Evolutionary conservation across 2,888 invertebrate species (phyloP).

Genomic region (Sinodicranocentrus sp.): DNA sequence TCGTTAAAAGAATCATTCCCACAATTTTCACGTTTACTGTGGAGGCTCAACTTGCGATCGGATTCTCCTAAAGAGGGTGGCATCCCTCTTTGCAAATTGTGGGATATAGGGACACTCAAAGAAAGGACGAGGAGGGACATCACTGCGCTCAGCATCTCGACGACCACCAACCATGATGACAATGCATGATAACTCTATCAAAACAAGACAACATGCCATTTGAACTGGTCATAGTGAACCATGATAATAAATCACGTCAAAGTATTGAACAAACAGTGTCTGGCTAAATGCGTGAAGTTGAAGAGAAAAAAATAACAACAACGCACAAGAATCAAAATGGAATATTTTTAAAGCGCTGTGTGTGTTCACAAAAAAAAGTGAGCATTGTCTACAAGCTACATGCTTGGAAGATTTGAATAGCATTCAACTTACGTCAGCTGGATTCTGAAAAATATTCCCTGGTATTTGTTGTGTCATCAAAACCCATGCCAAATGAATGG

Average conservation of each 20-base stretch:
- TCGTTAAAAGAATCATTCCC: conserved; percentile 50
- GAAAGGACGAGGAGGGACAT: conserved; percentile 55
- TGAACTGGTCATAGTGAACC: conserved; percentile 17
- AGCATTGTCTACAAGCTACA: too few species aligned
- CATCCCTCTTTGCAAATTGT: conserved; percentile 34
- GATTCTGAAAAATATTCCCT: conserved; percentile 1
- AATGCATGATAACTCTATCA: conserved; percentile 65
- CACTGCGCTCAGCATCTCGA: conserved; percentile 71
- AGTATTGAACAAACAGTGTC: conserved; percentile 24
- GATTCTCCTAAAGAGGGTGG: conserved; percentile 24
- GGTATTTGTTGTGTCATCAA: conserved; percentile 54
- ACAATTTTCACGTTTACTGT: conserved; percentile 25
- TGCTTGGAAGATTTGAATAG: too few species aligned
- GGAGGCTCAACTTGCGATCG: neutral
- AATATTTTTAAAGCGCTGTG: neutral
- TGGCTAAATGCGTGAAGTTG: conserved; percentile 20
- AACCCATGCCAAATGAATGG: conserved; percentile 76
- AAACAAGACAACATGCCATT: conserved; percentile 52
- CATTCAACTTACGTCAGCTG: conserved; percentile 52
- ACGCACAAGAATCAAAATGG: too few species aligned
- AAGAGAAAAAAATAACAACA: too few species aligned
- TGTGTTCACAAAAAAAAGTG: conserved; percentile 30
- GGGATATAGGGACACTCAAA: conserved; percentile 25
- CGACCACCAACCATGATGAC: conserved; percentile 72
- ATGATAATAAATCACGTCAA: conserved; percentile 47